Percentiles rank a stretch among this genome's conserved stretches.
phyloP scores from a whole-genome alignment of 2,113 vertebrate species.

The Callionymus lyra region DNA sequence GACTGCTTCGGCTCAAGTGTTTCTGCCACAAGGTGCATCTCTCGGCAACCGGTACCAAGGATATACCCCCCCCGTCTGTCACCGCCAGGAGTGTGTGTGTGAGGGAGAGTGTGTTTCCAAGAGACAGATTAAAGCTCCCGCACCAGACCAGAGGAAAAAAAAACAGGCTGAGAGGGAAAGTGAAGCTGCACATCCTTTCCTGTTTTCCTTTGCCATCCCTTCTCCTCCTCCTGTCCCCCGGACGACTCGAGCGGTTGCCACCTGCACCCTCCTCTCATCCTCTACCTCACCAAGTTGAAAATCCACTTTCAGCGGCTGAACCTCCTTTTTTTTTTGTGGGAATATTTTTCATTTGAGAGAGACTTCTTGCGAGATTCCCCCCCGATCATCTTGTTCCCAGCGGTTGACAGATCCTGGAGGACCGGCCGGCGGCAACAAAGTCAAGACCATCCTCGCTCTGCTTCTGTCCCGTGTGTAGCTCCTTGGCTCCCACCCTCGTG shows the following conservation, averaged over 20 bases:
- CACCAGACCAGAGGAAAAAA: slow-evolving; percentile 21
- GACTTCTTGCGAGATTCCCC: slow-evolving; percentile 14
- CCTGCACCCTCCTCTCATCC: slow-evolving; percentile 29
- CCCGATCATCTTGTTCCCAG: slow-evolving; percentile 18
- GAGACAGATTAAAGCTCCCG: slow-evolving; percentile 44
- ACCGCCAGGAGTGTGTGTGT: slow-evolving; percentile 16
- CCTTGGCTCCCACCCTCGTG: slow-evolving; percentile 42
- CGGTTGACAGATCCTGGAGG: slow-evolving; percentile 23
- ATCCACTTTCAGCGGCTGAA: slow-evolving; percentile 19
- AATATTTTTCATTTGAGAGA: slow-evolving; percentile 43
- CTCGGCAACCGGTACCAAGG: slow-evolving; percentile 43
- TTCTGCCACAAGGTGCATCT: slow-evolving; percentile 54
- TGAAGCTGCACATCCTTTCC: slow-evolving; percentile 49
- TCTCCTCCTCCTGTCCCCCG: slow-evolving; percentile 39
- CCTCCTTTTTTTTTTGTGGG: slow-evolving; percentile 39
- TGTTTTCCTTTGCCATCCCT: slow-evolving; percentile 50
- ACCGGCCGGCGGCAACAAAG: slow-evolving; percentile 30
- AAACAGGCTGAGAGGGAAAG: slow-evolving; percentile 55
- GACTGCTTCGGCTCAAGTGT: slow-evolving; percentile 20
- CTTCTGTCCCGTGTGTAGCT: slow-evolving; percentile 34
- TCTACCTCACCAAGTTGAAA: slow-evolving; percentile 35
- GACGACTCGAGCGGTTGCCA: slow-evolving; percentile 41
- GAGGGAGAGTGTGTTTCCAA: slow-evolving; percentile 33
- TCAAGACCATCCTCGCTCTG: slow-evolving; percentile 21
- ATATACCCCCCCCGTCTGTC: slow-evolving; percentile 48